Evolutionary conservation across 2,797 vertebrate species (phyloP).

Genomic region (Simalia tracyae): DNA sequence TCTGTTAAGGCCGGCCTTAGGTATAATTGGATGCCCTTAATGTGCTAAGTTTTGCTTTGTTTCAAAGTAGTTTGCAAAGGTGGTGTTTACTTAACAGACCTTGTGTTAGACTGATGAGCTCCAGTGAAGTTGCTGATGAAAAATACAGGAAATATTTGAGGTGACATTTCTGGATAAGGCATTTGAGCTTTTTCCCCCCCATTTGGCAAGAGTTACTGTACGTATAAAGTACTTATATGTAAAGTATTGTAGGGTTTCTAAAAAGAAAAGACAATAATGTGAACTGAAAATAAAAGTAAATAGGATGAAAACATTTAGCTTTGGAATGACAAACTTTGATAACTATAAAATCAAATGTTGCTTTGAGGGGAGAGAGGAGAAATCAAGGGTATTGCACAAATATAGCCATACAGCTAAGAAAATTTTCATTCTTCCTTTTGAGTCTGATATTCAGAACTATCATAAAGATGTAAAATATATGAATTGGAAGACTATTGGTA

Average conservation of each 20-base stretch:
- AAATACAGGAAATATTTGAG: constrained; percentile 59
- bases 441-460: constrained; percentile 4
- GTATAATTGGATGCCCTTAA: constrained; percentile 28
- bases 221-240: constrained; percentile 48
- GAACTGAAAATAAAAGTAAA: constrained; percentile 45
- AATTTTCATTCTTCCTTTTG: constrained; percentile 15
- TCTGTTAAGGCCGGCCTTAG: constrained; percentile 14
- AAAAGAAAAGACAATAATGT: constrained; percentile 32
- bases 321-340: constrained; percentile 45
- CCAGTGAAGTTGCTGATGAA: constrained; percentile 54
- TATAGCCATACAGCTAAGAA: not conserved
- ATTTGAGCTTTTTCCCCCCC: constrained; percentile 16
- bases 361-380: not conserved
- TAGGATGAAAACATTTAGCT: constrained; percentile 52
- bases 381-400: constrained; percentile 10
- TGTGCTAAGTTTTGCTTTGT: constrained; percentile 42
- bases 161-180: constrained; percentile 54
- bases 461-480: not conserved
- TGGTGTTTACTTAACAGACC: constrained; percentile 43
- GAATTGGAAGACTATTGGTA: constrained; percentile 34
- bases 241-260: constrained; percentile 42
- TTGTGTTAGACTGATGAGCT: constrained; percentile 50
- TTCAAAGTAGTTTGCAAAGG: constrained; percentile 18
- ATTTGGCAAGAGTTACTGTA: constrained; percentile 28
- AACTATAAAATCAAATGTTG: constrained; percentile 31